Evolutionary conservation across 2,113 vertebrate species (phyloP).

Genomic region (Nycticebus coucang): DNA sequence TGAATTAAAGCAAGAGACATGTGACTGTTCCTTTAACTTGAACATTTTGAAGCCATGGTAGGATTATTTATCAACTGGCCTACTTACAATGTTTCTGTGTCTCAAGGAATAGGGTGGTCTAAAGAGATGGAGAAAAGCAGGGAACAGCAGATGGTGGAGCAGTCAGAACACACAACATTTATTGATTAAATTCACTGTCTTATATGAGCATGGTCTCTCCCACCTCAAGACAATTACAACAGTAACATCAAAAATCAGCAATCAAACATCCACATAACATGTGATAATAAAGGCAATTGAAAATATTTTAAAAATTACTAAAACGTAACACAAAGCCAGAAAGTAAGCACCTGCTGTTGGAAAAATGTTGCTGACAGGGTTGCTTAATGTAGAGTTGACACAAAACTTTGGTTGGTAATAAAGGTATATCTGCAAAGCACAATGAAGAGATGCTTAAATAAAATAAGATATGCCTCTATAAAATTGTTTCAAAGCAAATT

Average conservation of each 20-base stretch:
- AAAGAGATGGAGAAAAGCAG: neutral
- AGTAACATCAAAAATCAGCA: neutral
- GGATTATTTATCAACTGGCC: neutral
- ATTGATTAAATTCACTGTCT: neutral
- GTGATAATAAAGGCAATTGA: neutral
- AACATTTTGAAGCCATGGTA: neutral
- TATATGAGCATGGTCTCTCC: neutral
- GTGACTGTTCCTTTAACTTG: neutral
- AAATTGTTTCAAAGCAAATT: conserved; percentile 29
- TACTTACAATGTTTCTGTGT: neutral
- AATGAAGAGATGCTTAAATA: neutral
- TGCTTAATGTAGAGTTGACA: neutral
- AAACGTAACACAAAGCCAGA: neutral
- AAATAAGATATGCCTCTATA: neutral
- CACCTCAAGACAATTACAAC: neutral
- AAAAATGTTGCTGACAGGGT: neutral
- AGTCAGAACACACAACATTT: neutral
- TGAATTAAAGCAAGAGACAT: neutral
- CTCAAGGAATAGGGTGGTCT: neutral
- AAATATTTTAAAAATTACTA: neutral
- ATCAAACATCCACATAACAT: neutral
- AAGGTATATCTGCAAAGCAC: neutral
- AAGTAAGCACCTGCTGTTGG: neutral
- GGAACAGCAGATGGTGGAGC: neutral
- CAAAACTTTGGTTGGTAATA: neutral